Evolutionary conservation across 1,140 invertebrate species (phyloP), one percentile per base, ranked within the genome.

Genomic region (Nebria ingens): DNA sequence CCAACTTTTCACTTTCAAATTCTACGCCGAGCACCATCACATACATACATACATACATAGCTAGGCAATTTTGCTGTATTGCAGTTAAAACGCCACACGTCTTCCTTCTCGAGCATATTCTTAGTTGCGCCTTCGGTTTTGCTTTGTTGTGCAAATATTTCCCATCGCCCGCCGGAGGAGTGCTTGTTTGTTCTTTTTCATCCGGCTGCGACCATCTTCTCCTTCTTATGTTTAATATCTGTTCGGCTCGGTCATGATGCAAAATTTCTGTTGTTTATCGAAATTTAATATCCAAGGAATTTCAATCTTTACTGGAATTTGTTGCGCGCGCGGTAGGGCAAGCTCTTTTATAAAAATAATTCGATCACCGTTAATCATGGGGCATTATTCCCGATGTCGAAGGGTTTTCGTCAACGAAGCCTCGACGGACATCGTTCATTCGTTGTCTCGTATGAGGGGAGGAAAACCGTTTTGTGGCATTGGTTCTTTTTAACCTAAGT

Each of bases 1-100:
- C 50, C 11, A 51, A 51, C 6, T 51, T 51, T 51, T 51, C 19
- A 51, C 50, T 51, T 51, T 51, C 50, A 45, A 45, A 45, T 45
- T 3, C 40, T 45, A 4, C 25, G 9, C 40, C 6, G 17, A 4
- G 40, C 15, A 45, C 6, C 40, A 45, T 45, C 17, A n/a, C n/a
- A n/a, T n/a, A n/a, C n/a, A n/a, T n/a, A n/a, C n/a, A n/a, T n/a
- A n/a, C n/a, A n/a, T n/a, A n/a, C n/a, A n/a, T n/a, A n/a, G n/a
- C n/a, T n/a, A n/a, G n/a, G n/a, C n/a, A n/a, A n/a, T n/a, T n/a
- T n/a, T n/a, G 17, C 17, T 45, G 40, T 45, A 17, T 45, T 45
- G 15, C 40, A 45, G 40, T 45, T 45, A 45, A 45, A 45, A 12
- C 15, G 40, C 25, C 25, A 34, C 25, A 45, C 40, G 40, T 6